phyloP scores from a whole-genome alignment of 2,888 invertebrate species.

The Mamestra brassicae region DNA sequence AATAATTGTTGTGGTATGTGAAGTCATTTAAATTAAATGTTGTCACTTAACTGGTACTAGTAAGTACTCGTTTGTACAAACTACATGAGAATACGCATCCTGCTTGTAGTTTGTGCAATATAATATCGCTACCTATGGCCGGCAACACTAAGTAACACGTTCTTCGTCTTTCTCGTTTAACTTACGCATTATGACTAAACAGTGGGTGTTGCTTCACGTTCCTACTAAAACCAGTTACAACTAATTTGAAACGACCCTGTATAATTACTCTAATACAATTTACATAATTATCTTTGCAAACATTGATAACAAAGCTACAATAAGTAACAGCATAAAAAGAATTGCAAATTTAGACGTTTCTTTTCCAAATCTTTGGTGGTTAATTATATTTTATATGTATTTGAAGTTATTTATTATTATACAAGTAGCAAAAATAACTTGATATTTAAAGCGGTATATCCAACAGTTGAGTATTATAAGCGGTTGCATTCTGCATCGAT shows the following conservation, averaged over 20 bases:
- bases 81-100: constrained; percentile 40
- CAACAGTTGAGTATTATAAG: constrained; percentile 73
- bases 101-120: constrained; percentile 55
- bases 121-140: constrained; percentile 53
- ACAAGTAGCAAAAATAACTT: constrained; percentile 55
- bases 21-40: constrained; percentile 56
- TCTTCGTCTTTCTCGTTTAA: constrained; percentile 39
- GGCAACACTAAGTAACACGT: constrained; percentile 58
- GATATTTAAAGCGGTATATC: constrained; percentile 60
- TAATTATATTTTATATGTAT: constrained; percentile 61
- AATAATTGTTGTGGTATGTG: constrained; percentile 51
- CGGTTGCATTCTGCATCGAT: constrained; percentile 64
- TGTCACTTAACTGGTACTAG: constrained; percentile 65
- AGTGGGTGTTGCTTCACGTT: constrained; percentile 53
- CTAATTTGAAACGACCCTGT: constrained; percentile 65
- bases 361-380: constrained; percentile 79
- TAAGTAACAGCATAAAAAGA: constrained; percentile 57
- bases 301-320: constrained; percentile 55
- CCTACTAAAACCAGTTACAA: constrained; percentile 66
- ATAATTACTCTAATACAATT: constrained; percentile 63
- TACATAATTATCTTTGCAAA: constrained; percentile 60
- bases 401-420: constrained; percentile 46
- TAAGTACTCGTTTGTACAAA: constrained; percentile 64
- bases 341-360: constrained; percentile 66
- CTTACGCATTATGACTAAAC: constrained; percentile 56